Base-by-base conservation (phyloP, 2,113 vertebrate genomes). In the Centropristis striata region DNA sequence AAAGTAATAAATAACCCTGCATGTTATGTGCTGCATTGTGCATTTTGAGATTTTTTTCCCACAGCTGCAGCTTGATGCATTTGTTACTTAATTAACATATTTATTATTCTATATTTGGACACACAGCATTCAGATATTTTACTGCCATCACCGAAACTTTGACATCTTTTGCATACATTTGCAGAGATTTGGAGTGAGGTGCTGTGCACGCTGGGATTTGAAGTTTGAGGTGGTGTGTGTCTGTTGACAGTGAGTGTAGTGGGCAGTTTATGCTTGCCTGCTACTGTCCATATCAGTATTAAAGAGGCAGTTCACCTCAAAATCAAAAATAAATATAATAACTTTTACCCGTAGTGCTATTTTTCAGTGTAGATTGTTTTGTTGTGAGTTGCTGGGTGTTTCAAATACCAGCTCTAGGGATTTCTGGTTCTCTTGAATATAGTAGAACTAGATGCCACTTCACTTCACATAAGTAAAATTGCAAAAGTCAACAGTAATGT, bases 151-250 rank as follows among this genome's bases (percentile, higher is more conserved):
- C 8, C 36, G 10, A 58, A 74, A 75, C 25, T 60, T 42, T 69
- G 32, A 59, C n/a, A 61, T 41, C 25, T 27, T 28, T 28, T 53
- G 42, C 39, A 54, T n/a, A 21, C 6, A 75, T 76, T 44, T 84
- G 69, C 74, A 74, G 63, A 10, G 71, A 70, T 71, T 59, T 53
- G 44, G 36, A 41, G 50, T 64, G 16, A 59, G 42, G 9, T 53
- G 71, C 64, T n/a, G 75, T 66, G 86, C 71, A 81, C 81, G 80
- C 77, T 86, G 74, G 74, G 74, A 86, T 54, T 74, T 86, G 70
- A 71, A 88, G 84, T 84, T 44, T 79, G 23, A 55, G 46, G 7
- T 21, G 14, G 0, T n/a, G 28, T 68, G 27, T 18, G 28, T 71
- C 12, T 75, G 54, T 66, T 71, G 51, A 44, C 46, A 51, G 37